Evolutionary conservation across 2,113 vertebrate genomes (phyloP).

Genomic region (Cyphomyrus plagiostoma): DNA sequence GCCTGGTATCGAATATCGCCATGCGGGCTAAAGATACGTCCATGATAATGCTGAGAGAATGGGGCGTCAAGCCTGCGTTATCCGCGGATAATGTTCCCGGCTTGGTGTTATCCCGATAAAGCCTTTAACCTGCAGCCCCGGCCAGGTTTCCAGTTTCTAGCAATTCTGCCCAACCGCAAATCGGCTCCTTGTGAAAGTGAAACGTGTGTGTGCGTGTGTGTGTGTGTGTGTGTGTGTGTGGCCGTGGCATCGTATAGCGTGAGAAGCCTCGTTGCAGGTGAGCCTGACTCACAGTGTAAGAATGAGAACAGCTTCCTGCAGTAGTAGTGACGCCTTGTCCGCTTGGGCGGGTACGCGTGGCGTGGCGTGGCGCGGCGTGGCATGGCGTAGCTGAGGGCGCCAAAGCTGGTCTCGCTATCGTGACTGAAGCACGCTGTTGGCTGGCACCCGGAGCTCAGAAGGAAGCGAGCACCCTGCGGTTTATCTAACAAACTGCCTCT

Average conservation of each 20-base stretch:
- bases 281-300: constrained; percentile 32
- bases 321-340: not conserved
- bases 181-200: constrained; percentile 26
- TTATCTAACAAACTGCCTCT: not conserved
- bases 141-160: constrained; percentile 17
- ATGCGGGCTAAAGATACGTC: not conserved
- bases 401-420: not conserved
- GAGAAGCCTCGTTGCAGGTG: constrained; percentile 28
- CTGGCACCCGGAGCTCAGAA: not conserved
- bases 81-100: not conserved
- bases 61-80: not conserved
- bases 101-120: constrained; percentile 25
- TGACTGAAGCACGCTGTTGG: not conserved
- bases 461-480: not conserved
- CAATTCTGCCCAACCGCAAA: constrained; percentile 33
- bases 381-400: not conserved
- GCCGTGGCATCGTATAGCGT: constrained; percentile 11
- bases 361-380: not conserved
- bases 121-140: not conserved
- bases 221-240: not conserved
- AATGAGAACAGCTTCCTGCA: constrained; percentile 16
- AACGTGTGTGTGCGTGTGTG: constrained; percentile 31
- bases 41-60: not conserved
- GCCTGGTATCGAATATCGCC: not conserved
- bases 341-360: not conserved